phyloP scores from a whole-genome alignment of 1,140 invertebrate species.

The Drosophila triauraria region DNA sequence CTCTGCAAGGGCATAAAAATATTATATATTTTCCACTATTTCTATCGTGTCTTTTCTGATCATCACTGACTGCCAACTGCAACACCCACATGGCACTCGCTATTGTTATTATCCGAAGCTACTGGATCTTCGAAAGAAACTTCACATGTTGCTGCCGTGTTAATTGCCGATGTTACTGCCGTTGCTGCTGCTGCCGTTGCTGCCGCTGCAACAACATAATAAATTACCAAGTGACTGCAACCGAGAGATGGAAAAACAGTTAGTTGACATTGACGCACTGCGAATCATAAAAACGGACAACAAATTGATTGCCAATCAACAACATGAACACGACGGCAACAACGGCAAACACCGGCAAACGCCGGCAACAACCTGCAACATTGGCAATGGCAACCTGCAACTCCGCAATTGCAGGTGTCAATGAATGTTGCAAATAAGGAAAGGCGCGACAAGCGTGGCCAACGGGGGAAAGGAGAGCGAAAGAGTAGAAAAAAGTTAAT shows the following conservation, averaged over 20 bases:
- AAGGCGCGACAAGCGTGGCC: slow-evolving; percentile 68
- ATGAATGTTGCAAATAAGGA: slow-evolving; percentile 81
- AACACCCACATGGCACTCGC: slow-evolving; percentile 54
- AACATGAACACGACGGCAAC: slow-evolving; percentile 80
- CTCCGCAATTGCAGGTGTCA: slow-evolving; percentile 74
- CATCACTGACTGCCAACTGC: slow-evolving; percentile 8
- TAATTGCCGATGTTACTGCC: slow-evolving; percentile 26
- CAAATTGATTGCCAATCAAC: slow-evolving; percentile 83
- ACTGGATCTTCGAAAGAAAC: slow-evolving; percentile 11
- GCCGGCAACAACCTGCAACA: slow-evolving; percentile 8
- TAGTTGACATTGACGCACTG: slow-evolving; percentile 77
- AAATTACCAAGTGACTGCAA: slow-evolving; percentile 62
- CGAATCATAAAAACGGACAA: slow-evolving; percentile 83
- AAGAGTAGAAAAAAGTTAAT: slow-evolving; percentile 71
- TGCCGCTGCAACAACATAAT: slow-evolving; percentile 51
- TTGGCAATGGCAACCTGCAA: slow-evolving; percentile 39
- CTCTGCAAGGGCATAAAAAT: too few species aligned
- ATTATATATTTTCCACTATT: too few species aligned
- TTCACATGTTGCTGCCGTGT: slow-evolving; percentile 26
- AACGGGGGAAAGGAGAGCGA: slow-evolving; percentile 8
- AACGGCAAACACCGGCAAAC: slow-evolving; percentile 13
- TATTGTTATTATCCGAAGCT: slow-evolving; percentile 36
- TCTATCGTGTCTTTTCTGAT: background rate
- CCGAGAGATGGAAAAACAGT: slow-evolving; percentile 62
- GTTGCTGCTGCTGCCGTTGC: slow-evolving; percentile 51